These are phyloP conservation scores for Enteromius thamalakanensis DNA, from an alignment of 2,797 vertebrate genomes.

Conservation along the genomic window DNA sequence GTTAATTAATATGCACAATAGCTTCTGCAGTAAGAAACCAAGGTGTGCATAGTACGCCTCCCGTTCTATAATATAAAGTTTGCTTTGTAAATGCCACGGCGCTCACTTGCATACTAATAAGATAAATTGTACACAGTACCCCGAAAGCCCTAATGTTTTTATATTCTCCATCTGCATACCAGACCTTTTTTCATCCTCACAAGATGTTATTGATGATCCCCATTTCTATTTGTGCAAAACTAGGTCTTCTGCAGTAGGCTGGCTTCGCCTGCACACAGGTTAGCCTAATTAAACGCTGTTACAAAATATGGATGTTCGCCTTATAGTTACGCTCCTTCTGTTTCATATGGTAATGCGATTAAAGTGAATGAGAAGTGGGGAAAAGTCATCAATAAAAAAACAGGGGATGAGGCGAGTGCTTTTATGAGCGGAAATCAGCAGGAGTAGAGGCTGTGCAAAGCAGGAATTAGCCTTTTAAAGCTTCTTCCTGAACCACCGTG, in stretches of 20 bases:
- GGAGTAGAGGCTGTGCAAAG: constrained; percentile 6
- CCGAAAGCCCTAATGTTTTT: constrained; percentile 28
- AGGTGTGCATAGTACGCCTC: neutral
- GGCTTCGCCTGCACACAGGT: constrained; percentile 34
- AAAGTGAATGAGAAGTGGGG: constrained; percentile 47
- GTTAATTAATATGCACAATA: constrained; percentile 38
- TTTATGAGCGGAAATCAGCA: constrained; percentile 32
- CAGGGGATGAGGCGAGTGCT: neutral
- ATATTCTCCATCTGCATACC: constrained; percentile 32
- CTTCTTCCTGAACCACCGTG: constrained; percentile 20
- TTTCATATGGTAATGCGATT: constrained; percentile 50
- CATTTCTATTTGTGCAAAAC: constrained; percentile 48
- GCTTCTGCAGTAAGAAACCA: constrained; percentile 15
- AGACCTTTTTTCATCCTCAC: constrained; percentile 46
- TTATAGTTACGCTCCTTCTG: constrained; percentile 37
- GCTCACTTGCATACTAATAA: constrained; percentile 40
- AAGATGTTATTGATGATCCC: constrained; percentile 57
- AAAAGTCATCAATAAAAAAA: constrained; percentile 46
- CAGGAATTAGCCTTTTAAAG: constrained; percentile 46
- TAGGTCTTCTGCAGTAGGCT: constrained; percentile 41
- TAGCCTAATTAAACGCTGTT: constrained; percentile 60
- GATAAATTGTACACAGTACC: constrained; percentile 25
- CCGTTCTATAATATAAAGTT: constrained; percentile 20
- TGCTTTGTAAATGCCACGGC: constrained; percentile 40
- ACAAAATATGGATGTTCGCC: constrained; percentile 56